phyloP scores from a whole-genome alignment of 1,140 invertebrate species.

The Delia radicum region DNA sequence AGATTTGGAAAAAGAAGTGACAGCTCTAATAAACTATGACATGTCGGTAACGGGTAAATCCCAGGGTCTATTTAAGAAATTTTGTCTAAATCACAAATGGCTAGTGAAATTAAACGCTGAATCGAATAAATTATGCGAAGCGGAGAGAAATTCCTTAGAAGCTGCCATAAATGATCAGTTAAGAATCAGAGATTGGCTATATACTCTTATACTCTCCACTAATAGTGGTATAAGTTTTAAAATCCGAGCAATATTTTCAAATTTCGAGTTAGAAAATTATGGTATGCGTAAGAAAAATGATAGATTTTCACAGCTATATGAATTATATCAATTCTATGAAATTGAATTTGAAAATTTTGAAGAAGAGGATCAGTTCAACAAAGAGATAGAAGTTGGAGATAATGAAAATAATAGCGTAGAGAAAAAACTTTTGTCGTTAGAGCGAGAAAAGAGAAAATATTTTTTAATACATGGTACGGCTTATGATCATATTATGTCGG shows the following conservation, averaged over 20 bases:
- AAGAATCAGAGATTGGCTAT: slow-evolving; percentile 55
- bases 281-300: slow-evolving; percentile 33
- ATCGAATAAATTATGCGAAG: slow-evolving; percentile 52
- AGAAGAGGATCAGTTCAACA: slow-evolving; percentile 26
- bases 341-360: slow-evolving; percentile 28
- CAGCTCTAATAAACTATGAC: slow-evolving; percentile 43
- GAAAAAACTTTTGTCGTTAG: not conserved
- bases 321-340: slow-evolving; percentile 46
- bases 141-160: slow-evolving; percentile 47
- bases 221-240: slow-evolving; percentile 52
- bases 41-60: slow-evolving; percentile 47
- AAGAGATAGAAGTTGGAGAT: slow-evolving; percentile 21
- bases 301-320: slow-evolving; percentile 28
- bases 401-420: not conserved
- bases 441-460: slow-evolving; percentile 8
- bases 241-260: slow-evolving; percentile 53
- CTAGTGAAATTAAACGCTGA: slow-evolving; percentile 41
- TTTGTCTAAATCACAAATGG: slow-evolving; percentile 48
- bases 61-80: slow-evolving; percentile 45
- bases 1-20: slow-evolving; percentile 39
- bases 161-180: slow-evolving; percentile 47
- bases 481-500: slow-evolving; percentile 54
- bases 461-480: slow-evolving; percentile 48
- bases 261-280: slow-evolving; percentile 57
- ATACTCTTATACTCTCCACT: slow-evolving; percentile 50